Evolutionary conservation across 2,797 vertebrate species (phyloP).

Genomic region (Amphiprion clarkii): DNA sequence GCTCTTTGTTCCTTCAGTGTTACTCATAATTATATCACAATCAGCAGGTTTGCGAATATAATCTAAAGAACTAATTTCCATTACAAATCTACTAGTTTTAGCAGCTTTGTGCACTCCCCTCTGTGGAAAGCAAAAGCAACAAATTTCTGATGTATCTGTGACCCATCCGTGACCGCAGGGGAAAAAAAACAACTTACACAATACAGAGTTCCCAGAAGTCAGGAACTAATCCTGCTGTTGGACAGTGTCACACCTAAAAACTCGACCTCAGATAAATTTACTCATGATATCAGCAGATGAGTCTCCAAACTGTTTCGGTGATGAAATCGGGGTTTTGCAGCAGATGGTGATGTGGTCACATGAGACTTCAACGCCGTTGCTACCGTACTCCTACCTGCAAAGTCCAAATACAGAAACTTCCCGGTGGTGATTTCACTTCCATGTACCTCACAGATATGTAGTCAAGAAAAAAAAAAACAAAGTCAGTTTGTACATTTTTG

Average conservation of each 20-base stretch:
- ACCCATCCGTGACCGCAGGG: constrained; percentile 31
- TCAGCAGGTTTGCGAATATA: no score
- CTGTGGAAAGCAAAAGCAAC: not conserved
- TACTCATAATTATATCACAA: not conserved
- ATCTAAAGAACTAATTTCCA: not conserved
- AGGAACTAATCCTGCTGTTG: constrained; percentile 18
- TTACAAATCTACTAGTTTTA: not conserved
- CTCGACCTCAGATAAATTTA: not conserved
- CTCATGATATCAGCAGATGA: constrained; percentile 19
- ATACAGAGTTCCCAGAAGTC: constrained; percentile 39
- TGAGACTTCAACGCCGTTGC: not conserved
- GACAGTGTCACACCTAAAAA: constrained; percentile 44
- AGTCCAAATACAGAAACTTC: constrained; percentile 33
- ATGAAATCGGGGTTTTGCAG: constrained; percentile 37
- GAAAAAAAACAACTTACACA: constrained; percentile 26
- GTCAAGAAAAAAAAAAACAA: not conserved
- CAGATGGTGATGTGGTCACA: constrained; percentile 34
- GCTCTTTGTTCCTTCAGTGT: not conserved
- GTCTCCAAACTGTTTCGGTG: constrained; percentile 17
- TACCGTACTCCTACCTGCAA: constrained; percentile 39
- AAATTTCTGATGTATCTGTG: constrained; percentile 18
- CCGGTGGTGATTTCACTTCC: constrained; percentile 63
- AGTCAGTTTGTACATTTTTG: not conserved
- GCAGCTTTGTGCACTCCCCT: not conserved
- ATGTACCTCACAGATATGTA: constrained; percentile 1